These are phyloP conservation scores for Alcis repandata DNA, from an alignment of 2,888 invertebrate genomes.

Conservation along the genomic window DNA sequence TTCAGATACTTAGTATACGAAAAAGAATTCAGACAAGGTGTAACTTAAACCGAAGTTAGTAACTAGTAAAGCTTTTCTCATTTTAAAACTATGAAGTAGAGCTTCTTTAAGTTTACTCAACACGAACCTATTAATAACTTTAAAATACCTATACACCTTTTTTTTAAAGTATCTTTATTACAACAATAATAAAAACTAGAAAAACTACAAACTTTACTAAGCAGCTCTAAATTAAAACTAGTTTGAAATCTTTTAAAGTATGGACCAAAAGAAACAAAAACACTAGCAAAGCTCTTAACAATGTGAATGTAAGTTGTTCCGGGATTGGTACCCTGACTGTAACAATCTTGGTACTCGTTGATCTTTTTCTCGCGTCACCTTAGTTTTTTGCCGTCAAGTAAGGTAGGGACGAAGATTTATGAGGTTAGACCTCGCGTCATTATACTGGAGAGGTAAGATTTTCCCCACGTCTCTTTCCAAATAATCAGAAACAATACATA, in stretches of 20 bases:
- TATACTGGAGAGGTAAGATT: slow-evolving; percentile 1
- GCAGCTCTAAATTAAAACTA: no score
- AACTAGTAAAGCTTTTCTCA: background rate
- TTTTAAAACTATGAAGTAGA: no score
- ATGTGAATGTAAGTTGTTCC: background rate
- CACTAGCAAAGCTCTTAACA: background rate
- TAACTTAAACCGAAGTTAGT: background rate
- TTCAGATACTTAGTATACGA: background rate
- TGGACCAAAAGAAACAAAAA: no score
- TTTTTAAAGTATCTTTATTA: no score
- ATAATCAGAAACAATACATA: no score
- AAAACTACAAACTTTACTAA: no score
- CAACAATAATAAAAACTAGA: no score
- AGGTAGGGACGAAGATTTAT: slow-evolving; percentile 13
- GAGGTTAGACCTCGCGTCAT: background rate
- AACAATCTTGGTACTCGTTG: background rate
- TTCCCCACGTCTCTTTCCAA: slow-evolving; percentile 1
- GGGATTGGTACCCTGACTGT: background rate
- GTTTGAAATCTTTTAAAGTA: no score
- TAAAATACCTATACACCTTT: no score
- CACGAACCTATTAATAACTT: no score
- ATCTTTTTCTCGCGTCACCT: slow-evolving; percentile 2
- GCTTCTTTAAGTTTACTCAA: no score
- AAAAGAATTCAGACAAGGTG: background rate
- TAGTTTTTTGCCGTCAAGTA: slow-evolving; percentile 6